Base-by-base conservation (phyloP, 2,888 invertebrate species). In the Brachyptera putata region DNA sequence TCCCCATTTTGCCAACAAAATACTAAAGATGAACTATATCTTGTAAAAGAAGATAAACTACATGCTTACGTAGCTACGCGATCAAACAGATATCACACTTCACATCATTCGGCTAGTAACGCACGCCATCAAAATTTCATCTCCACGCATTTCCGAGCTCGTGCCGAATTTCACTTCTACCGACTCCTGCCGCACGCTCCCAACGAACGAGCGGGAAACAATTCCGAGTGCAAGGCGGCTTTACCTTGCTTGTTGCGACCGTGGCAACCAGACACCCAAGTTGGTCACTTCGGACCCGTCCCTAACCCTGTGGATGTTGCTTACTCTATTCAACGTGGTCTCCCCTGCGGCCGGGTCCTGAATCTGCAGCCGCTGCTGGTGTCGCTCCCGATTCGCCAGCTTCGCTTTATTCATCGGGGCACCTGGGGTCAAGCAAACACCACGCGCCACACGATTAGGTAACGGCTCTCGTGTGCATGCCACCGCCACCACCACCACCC, bases 371-470 rank as follows among this genome's bases (percentile, higher is more conserved):
- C 59, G 55, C 58, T 69, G 70, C 70, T 85, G 82, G 76, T 83
- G 81, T 79, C 83, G 77, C 71, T 77, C 77, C 76, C 86, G 86
- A 76, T 87, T 87, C 75, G 86, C 87, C 78, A 89, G 79, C 80
- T 88, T 89, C 79, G 86, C 86, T 78, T 83, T 86, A 80, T 89
- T 89, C 78, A 89, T 86, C 67, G 89, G 88, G 67, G 89, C 86
- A 75, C 89, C 89, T 89, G 83, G 56, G 36, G 21, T 7, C 30
- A 30, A 30, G 30, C 11, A 43, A 25, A 39, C 37, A 41, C 21
- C 3, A 21, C n/a, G n/a, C 22, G 30, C 5, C 57, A 30, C 16
- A 25, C 25, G 3, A 41, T 26, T 43, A 60, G 26, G 24, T 18
- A 1, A 59, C 14, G 16, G 14, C 26, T 18, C 7, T 25, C 24